These are phyloP conservation scores for Discoglossus pictus DNA, from an alignment of 2,797 vertebrate species.

Conservation along the genomic window DNA sequence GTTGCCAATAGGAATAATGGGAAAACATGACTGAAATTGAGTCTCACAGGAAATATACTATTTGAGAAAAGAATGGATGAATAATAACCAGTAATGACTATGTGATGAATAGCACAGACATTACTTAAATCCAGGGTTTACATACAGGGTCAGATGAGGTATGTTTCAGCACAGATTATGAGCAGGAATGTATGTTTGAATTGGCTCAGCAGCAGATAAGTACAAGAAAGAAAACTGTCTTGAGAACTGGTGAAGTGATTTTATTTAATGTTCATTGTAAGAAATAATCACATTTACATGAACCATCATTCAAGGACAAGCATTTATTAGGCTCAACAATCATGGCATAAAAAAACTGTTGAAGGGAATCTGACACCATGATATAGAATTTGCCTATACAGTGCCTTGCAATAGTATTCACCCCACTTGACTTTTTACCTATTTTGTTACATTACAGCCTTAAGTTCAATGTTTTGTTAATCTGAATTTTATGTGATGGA, in stretches of 20 bases:
- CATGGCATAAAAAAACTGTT: too few relatives aligned
- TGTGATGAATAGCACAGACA: slow-evolving; percentile 18
- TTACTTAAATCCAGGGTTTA: slow-evolving; percentile 18
- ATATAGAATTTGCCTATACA: too few relatives aligned
- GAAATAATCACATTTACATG: too few relatives aligned
- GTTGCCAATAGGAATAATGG: slow-evolving; percentile 19
- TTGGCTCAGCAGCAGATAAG: slow-evolving; percentile 4
- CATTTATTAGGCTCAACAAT: too few relatives aligned
- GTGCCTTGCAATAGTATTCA: too few relatives aligned
- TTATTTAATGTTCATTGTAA: too few relatives aligned
- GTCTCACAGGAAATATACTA: slow-evolving; percentile 35
- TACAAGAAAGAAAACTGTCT: slow-evolving; percentile 7
- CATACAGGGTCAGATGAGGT: not conserved
- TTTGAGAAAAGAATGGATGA: slow-evolving; percentile 14
- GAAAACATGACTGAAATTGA: slow-evolving; percentile 10
- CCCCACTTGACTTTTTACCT: too few relatives aligned
- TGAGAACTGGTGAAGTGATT: not conserved
- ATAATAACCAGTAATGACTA: slow-evolving; percentile 27
- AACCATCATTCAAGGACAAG: too few relatives aligned
- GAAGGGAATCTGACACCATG: too few relatives aligned
- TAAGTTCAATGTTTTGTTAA: too few relatives aligned
- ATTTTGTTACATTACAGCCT: too few relatives aligned
- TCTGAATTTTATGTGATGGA: too few relatives aligned
- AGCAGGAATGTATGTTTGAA: not conserved
- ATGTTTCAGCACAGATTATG: slow-evolving; percentile 6